Percentiles rank a stretch among this genome's conserved stretches.
Conservation (phyloP, 2,113 vertebrate species). For the Zingel zingel region DNA sequence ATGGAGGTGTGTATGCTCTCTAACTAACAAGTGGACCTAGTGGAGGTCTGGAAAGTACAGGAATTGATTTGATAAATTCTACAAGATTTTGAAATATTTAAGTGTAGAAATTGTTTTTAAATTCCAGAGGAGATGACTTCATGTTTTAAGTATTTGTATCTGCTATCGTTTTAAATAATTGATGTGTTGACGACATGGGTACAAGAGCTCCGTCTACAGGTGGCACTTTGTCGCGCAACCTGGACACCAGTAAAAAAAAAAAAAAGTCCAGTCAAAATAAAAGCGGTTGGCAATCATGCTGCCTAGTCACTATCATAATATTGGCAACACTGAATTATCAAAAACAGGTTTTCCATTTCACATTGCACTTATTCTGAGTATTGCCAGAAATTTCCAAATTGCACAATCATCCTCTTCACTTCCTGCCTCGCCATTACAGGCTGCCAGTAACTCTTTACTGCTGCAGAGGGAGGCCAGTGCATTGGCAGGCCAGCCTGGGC, state of each 20-base stretch:
- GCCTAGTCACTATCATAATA: background rate
- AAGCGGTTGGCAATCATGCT: background rate
- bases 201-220: too few relatives aligned
- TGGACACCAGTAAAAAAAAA: too few relatives aligned
- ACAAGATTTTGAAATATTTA: background rate
- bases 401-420: conserved; percentile 21
- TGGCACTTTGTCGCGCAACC: too few relatives aligned
- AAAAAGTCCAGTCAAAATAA: too few relatives aligned
- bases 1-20: conserved; percentile 86
- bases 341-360: background rate
- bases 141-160: background rate
- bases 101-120: background rate
- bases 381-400: conserved; percentile 17
- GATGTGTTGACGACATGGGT: background rate
- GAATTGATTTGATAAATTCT: background rate
- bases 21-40: background rate
- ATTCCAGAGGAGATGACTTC: background rate
- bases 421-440: conserved; percentile 82
- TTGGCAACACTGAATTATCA: background rate
- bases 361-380: background rate
- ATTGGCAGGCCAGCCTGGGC: conserved; percentile 85
- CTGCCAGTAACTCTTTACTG: conserved; percentile 91
- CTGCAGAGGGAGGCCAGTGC: conserved; percentile 92
- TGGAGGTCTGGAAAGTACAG: background rate
- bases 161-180: background rate